Evolutionary conservation across 1,140 invertebrate species (phyloP).

Genomic region (Propsilocerus akamusi): DNA sequence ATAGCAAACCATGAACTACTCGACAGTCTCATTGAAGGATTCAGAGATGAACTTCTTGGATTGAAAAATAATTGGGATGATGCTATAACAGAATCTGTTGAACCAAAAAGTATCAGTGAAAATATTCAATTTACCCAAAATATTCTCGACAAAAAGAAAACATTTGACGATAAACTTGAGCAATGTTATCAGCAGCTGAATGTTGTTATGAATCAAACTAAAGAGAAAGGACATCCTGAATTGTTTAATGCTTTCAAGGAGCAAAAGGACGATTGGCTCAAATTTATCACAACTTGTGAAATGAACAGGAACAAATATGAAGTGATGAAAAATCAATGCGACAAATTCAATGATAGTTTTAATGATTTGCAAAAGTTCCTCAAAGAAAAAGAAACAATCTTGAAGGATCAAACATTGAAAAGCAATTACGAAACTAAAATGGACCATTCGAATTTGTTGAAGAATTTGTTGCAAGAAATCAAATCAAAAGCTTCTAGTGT

Average conservation of each 20-base stretch:
- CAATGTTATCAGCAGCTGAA: conserved; percentile 51
- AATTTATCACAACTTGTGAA: conserved; percentile 51
- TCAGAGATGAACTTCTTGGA: conserved; percentile 40
- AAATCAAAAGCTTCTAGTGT: conserved; percentile 48
- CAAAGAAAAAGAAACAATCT: conserved; percentile 59
- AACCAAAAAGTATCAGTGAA: conserved; percentile 52
- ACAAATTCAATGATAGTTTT: conserved; percentile 57
- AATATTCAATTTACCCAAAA: conserved; percentile 56
- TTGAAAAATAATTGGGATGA: conserved; percentile 50
- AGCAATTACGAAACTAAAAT: conserved; percentile 67
- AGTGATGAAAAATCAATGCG: conserved; percentile 52
- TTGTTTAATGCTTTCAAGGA: conserved; percentile 58
- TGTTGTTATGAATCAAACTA: conserved; percentile 58
- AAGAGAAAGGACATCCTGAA: conserved; percentile 50
- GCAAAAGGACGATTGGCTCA: conserved; percentile 54
- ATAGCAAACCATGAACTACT: conserved; percentile 68
- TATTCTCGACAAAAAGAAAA: conserved; percentile 46
- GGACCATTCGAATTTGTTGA: conserved; percentile 59
- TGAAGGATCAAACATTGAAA: conserved; percentile 80
- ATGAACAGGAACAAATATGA: conserved; percentile 45
- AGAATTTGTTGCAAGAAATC: conserved; percentile 55
- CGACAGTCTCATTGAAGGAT: conserved; percentile 52
- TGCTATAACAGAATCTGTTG: conserved; percentile 46
- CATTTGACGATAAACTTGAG: conserved; percentile 53
- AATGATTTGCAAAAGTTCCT: conserved; percentile 66